These are phyloP conservation scores for Menura novaehollandiae DNA, from an alignment of 2,113 vertebrate species.

Conservation along the genomic window DNA sequence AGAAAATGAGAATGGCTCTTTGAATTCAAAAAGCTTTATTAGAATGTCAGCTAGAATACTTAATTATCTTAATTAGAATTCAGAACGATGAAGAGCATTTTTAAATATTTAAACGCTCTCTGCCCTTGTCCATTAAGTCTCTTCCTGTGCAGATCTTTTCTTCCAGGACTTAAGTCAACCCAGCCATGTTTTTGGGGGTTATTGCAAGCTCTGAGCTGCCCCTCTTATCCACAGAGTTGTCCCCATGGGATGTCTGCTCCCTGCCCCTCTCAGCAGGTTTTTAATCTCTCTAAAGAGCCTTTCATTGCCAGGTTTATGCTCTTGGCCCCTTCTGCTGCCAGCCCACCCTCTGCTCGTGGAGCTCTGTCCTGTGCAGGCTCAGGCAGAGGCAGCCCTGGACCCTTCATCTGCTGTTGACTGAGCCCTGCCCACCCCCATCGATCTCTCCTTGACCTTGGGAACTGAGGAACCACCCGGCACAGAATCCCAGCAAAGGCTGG, in stretches of 20 bases:
- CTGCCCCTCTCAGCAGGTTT: not conserved
- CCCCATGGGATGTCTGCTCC: not conserved
- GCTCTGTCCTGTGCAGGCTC: not conserved
- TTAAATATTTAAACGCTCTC: conserved; percentile 34
- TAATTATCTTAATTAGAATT: conserved; percentile 51
- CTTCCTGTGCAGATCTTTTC: not conserved
- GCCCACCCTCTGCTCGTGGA: fast-evolving
- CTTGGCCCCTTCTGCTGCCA: not conserved
- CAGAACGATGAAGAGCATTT: not conserved
- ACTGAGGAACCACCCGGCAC: not conserved
- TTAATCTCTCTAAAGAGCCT: not conserved
- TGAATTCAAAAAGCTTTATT: conserved; percentile 19
- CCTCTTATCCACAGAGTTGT: not conserved
- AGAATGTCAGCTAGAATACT: conserved; percentile 11
- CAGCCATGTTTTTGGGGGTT: not conserved
- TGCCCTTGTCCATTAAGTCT: conserved; percentile 14
- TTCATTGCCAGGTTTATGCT: not conserved
- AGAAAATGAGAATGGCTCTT: not conserved
- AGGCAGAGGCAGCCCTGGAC: not conserved
- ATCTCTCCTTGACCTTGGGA: not conserved
- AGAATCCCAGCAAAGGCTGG: not conserved
- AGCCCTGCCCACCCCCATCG: not conserved
- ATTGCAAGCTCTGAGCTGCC: not conserved
- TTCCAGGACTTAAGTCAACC: not conserved
- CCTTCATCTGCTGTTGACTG: fast-evolving